Base-by-base conservation (phyloP, 2,113 vertebrate species). In the Tylochromis polylepis region DNA sequence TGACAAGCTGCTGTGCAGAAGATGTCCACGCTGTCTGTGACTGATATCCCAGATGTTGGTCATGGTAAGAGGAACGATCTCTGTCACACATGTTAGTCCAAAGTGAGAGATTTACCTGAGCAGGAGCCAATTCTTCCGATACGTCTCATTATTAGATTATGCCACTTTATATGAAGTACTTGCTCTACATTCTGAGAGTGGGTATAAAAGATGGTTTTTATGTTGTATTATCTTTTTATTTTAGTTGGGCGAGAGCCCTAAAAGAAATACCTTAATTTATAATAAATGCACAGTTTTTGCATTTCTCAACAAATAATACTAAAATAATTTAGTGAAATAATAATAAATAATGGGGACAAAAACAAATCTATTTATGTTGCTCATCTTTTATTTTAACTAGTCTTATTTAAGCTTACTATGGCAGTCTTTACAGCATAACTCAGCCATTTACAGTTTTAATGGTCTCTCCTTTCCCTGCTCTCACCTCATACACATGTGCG, bases 31-130 rank as follows among this genome's bases (percentile, higher is more conserved):
- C 91, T 96, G 94, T 95, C 96, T 94, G 90, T 93, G 95, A 95
- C 96, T 96, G 95, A 96, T 96, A 94, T 96, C 95, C 93, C 93
- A 93, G 96, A 97, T 97, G 95, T 97, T 96, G 95, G 95, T 97
- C 96, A 96, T 95, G 96, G 97, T 97, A 95, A 96, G 94, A 93
- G 22, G 27, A 72, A 67, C 6, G 5, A 2, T 20, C 46, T 75
- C 14, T 62, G 41, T 14, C 7, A 27, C 59, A 34, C 11, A 2
- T 29, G 8, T 49, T 38, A 20, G 20, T 57, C 16, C n/a, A 18
- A 10, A 11, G 2, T 58, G 5, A 46, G 5, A 84, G 34, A 46
- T 85, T 31, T 15, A 46, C 31, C 29, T 43, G 43, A 38, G 31
- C 58, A 29, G 43, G 59, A 36, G 62, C 16, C 12, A 0, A 16